Evolutionary conservation across 2,797 vertebrate species (phyloP), one percentile per base, ranked within the genome.

Genomic region (Oophaga sylvatica): DNA sequence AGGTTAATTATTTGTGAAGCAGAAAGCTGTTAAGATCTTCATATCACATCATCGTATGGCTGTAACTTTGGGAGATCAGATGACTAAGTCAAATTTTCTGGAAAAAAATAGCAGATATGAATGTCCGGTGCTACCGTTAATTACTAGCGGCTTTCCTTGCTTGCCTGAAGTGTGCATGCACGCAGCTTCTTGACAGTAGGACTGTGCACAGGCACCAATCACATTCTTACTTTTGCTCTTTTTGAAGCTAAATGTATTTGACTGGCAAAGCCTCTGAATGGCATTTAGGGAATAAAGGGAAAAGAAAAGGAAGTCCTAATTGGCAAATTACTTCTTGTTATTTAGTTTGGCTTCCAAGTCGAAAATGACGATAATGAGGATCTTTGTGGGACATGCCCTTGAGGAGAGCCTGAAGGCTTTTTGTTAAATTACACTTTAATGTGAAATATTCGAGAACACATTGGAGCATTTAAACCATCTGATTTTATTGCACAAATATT

Each of bases 301-400:
- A 94, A 95, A 93, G 93, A 93, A 92, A 94, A 96, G 96, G 95
- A 96, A 96, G 96, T 95, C 94, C 93, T 96, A 96, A 97, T 97
- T 97, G 96, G 95, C 94, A 96, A 97, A 97, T 97, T 95, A 96
- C 92, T 94, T 90, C 93, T 94, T 92, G 93, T 93, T 96, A 93
- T 96, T 96, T 96, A 93, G 95, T 95, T 97, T 97, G 96, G 96
- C 95, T 95, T 95, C 95, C 94, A 92, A 92, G 92, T 91, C 95
- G 94, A 94, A 97, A 97, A 95, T 95, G 93, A 95, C 94, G 91
- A 96, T 96, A 96, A 97, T 95, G 95, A 94, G 93, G 93, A 93
- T 93, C 95, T 97, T 96, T 95, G 95, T 96, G 92, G 93, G 94
- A 93, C 93, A 94, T 92, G 93, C 92, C 92, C 92, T 94, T 94